Percentiles rank a stretch among this genome's conserved stretches.
These are phyloP conservation scores for Rhodeus uyekii DNA, from an alignment of 2,797 vertebrate genomes.

Conservation along the genomic window DNA sequence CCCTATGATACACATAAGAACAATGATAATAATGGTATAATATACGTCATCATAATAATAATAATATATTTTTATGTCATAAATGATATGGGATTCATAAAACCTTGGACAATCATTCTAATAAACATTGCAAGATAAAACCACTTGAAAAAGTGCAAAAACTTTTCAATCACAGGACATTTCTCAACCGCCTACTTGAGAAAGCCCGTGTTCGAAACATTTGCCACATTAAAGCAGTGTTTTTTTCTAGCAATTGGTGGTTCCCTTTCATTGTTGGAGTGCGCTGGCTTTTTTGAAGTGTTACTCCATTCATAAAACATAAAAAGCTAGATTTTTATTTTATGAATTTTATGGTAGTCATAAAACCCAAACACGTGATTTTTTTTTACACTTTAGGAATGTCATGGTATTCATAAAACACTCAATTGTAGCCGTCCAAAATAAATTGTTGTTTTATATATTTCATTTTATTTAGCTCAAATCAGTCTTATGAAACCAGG, in stretches of 20 bases:
- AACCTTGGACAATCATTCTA: no score
- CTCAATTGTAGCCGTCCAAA: neutral
- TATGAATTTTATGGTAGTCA: neutral
- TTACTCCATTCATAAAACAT: no score
- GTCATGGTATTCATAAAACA: neutral
- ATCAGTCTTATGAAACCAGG: neutral
- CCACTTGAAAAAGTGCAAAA: no score
- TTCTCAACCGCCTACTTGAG: no score
- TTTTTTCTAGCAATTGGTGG: neutral
- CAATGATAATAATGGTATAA: neutral
- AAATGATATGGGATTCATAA: no score
- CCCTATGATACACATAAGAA: neutral
- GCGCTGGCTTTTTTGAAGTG: neutral
- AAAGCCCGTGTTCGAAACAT: no score
- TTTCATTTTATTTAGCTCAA: neutral
- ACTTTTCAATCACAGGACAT: no score
- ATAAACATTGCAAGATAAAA: no score
- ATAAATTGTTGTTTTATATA: neutral
- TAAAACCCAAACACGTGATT: neutral
- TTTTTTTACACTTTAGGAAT: no score
- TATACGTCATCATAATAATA: no score
- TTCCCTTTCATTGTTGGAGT: neutral
- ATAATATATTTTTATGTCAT: no score
- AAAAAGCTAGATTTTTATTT: neutral
- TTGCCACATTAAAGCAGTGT: neutral